A percentile compares a stretch with the other conserved stretches of the same genome.
Conservation (phyloP, 2,888 invertebrate genomes). For the Tethea ocularis region DNA sequence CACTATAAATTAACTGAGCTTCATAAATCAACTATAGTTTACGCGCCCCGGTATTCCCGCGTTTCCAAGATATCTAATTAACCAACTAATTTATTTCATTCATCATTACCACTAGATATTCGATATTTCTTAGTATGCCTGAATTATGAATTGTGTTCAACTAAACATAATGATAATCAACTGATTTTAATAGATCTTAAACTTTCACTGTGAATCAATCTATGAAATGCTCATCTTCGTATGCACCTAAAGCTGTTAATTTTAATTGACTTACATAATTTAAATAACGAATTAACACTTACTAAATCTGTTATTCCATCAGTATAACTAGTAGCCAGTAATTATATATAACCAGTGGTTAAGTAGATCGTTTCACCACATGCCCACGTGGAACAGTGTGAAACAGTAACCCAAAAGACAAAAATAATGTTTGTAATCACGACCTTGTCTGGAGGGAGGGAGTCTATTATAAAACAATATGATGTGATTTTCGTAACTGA, state of each 20-base stretch:
- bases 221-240: background rate
- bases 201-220: background rate
- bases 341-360: slow-evolving; percentile 35
- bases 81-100: background rate
- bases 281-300: slow-evolving; percentile 38
- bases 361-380: slow-evolving; percentile 60
- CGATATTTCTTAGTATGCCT: too few species aligned
- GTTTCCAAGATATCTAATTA: too few species aligned
- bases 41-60: too few species aligned
- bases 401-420: slow-evolving; percentile 41
- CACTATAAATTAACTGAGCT: too few species aligned
- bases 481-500: slow-evolving; percentile 25
- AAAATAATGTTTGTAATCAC: slow-evolving; percentile 33
- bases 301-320: slow-evolving; percentile 36
- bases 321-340: slow-evolving; percentile 41
- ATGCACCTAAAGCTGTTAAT: background rate
- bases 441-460: slow-evolving; percentile 41
- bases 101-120: background rate
- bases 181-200: background rate
- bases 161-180: background rate
- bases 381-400: slow-evolving; percentile 25
- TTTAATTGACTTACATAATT: slow-evolving; percentile 19
- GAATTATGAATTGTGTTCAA: background rate
- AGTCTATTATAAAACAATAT: slow-evolving; percentile 40
- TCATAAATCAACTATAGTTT: too few species aligned